phyloP scores from a whole-genome alignment of 2,797 vertebrate genomes.

The Tarsius wallacei region DNA sequence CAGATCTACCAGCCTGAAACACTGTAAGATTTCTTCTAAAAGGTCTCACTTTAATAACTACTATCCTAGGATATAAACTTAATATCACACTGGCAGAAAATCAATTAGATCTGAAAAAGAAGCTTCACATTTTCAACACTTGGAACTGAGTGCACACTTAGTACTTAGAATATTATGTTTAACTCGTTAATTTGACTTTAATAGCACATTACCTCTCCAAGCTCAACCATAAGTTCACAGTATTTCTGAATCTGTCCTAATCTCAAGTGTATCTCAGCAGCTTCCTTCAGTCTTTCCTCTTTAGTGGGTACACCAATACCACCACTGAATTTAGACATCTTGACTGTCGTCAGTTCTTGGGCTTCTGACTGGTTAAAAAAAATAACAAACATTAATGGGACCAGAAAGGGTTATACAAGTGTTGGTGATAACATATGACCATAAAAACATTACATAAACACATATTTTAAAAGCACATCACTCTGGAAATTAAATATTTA shows the following conservation, averaged over 20 bases:
- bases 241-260: slow-evolving; percentile 98
- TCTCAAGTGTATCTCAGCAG: slow-evolving; percentile 97
- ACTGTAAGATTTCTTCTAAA: background rate
- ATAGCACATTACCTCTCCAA: slow-evolving; percentile 95
- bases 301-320: slow-evolving; percentile 97
- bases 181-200: background rate
- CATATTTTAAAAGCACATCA: background rate
- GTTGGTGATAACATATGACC: background rate
- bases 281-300: slow-evolving; percentile 96
- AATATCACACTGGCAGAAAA: background rate
- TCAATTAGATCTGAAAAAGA: background rate
- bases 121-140: background rate
- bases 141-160: background rate
- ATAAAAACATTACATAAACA: background rate
- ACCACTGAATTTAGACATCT: slow-evolving; percentile 98
- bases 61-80: background rate
- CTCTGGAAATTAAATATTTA: background rate
- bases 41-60: background rate
- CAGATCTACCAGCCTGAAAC: background rate
- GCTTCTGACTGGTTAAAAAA: slow-evolving; percentile 94
- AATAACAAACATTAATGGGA: background rate
- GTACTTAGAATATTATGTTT: background rate
- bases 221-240: slow-evolving; percentile 99
- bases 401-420: background rate
- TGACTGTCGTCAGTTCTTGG: slow-evolving; percentile 98